Base-by-base conservation (phyloP, 2,113 vertebrate genomes). In the Chaetops frenatus region DNA sequence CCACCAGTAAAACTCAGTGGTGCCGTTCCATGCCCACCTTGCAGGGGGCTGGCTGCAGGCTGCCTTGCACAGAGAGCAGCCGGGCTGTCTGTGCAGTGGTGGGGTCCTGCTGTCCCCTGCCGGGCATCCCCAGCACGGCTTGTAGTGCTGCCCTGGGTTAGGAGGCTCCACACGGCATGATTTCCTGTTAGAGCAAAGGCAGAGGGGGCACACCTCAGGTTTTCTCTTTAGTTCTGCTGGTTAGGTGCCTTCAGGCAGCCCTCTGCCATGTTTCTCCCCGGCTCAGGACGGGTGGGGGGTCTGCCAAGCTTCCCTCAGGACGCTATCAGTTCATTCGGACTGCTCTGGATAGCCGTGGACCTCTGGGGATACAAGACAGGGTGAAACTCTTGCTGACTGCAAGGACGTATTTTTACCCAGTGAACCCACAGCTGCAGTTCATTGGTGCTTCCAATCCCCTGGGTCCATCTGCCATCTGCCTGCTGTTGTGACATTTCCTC, bases 101-200 rank as follows among this genome's bases (percentile, higher is more conserved):
- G 84, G 77, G 81, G 7, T 36, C 93, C 81, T 95, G 86, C 94
- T 94, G 84, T 79, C 94, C 92, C 81, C 96, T 95, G 88, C 94
- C 11, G 92, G 94, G 61, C 94, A 56, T 50, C 57, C 61, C 71
- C 66, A 44, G 85, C 81, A 61, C 2, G 7, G 48, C 62, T 9
- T 2, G 56, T 23, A 27, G 27, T 1, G 2, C 53, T 56, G 77
- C 27, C 71, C 48, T 15, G 3, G 11, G 0, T 8, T 4, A 22
- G 38, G 17, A 45, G 20, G 1, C 76, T 57, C 15, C 80, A 18
- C n/a, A 56, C 48, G 11, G 4, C 47, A 35, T 4, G 3, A 20
- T 36, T 48, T 54, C 18, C 45, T 8, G 6, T 1, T 29, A 17
- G 0, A 70, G 42, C 21, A 61, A 56, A 88, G 44, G 18, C 51